Base-by-base conservation (phyloP, 2,888 invertebrate genomes). In the Ormyrus nitidulus region DNA sequence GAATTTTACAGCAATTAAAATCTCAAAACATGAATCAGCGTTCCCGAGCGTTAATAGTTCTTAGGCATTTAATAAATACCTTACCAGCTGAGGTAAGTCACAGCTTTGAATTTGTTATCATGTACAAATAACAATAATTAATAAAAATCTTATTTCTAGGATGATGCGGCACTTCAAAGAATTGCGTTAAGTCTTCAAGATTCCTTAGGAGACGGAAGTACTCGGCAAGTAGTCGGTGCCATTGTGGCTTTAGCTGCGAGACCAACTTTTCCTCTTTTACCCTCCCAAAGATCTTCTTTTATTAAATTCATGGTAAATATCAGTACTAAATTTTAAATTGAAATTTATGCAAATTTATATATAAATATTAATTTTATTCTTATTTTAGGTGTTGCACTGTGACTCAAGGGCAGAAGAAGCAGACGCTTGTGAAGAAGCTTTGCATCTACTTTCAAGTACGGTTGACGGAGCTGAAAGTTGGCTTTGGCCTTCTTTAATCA, bases 401-500 rank as follows among this genome's bases (percentile, higher is more conserved):
- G 87, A 85, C 44, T 66, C 82, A 7, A 83, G 83, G 11, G 84
- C 81, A 4, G 87, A 87, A 11, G 89, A 89, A 75, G 83, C 84
- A 5, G 87, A 87, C 56, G 86, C 89, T 0, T 89, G 86, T 77
- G 87, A 87, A 64, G 89, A 89, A 77, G 89, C 89, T 49, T 82
- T 90, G 4, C 85, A 88, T 82, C 85, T 90, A 51, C 83, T 90
- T 8, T 88, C 89, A 6, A 89, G 87, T 11, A 90, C 89, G 4
- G 89, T 90, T 4, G 86, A 88, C 6, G 89, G 88, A 0, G 88
- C 86, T 2, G 89, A 90, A 80, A 86, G 59, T 64, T 90, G 89
- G 89, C 84, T 90, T 2, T 90, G 89, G 89, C 87, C 89, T n/a
- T 84, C 85, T 34, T 82, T 90, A 34, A 84, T 89, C 19, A 84